A percentile compares a stretch with the other conserved stretches of the same genome.
These are phyloP conservation scores for Prolemur simus DNA, from an alignment of 2,113 vertebrate genomes.

Conservation along the genomic window DNA sequence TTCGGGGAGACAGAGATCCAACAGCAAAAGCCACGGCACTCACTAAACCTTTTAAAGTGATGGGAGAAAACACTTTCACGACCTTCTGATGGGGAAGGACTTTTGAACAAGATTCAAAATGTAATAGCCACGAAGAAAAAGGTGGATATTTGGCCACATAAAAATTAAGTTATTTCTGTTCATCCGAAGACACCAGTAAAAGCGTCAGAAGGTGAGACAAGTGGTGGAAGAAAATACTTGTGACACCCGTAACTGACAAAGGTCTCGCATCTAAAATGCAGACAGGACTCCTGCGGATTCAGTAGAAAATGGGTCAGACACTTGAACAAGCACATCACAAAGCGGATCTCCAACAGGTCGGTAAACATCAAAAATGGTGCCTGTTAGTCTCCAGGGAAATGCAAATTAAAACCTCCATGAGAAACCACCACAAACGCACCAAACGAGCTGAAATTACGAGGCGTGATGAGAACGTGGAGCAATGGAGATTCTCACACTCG, in stretches of 20 bases:
- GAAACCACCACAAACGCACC: not conserved
- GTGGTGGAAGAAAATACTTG: not conserved
- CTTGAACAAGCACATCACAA: accelerated
- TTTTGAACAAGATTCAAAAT: not conserved
- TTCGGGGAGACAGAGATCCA: not conserved
- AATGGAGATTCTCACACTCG: accelerated
- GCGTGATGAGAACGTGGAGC: accelerated
- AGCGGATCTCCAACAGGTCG: accelerated
- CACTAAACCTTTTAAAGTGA: not conserved
- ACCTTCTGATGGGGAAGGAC: not conserved
- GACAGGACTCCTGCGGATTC: not conserved
- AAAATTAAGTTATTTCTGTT: not conserved
- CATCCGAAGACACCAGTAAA: not conserved
- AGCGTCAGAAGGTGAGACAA: not conserved
- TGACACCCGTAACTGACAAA: accelerated
- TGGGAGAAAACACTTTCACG: not conserved
- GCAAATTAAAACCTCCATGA: not conserved
- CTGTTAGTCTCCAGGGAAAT: accelerated
- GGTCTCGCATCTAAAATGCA: not conserved
- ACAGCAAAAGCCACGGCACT: not conserved
- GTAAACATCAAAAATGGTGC: accelerated
- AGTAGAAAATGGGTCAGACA: not conserved
- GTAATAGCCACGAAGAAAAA: not conserved
- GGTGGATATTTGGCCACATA: not conserved
- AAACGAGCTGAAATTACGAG: accelerated